Evolutionary conservation across 2,113 vertebrate genomes (phyloP).

Genomic region (Uropsilus gracilis): DNA sequence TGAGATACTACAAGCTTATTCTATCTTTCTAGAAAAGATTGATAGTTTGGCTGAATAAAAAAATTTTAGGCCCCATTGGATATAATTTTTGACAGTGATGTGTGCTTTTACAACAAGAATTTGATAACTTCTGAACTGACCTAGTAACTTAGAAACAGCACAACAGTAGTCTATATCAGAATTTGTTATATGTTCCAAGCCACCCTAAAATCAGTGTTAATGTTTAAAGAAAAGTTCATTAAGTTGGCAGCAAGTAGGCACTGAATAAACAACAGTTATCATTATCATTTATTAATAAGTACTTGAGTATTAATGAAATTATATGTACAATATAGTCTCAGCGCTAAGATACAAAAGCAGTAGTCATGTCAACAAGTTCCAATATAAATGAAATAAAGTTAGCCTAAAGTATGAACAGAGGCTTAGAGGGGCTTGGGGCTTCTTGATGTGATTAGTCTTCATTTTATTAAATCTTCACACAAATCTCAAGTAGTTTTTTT

Average conservation of each 20-base stretch:
- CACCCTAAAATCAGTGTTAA: constrained; percentile 40
- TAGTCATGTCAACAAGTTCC: background rate
- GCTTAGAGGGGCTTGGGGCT: background rate
- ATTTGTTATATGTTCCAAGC: constrained; percentile 30
- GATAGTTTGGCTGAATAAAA: background rate
- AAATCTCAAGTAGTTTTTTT: constrained; percentile 1
- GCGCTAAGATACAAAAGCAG: constrained; percentile 7
- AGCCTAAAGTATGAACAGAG: background rate
- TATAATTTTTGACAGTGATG: constrained; percentile 7
- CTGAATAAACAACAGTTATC: background rate
- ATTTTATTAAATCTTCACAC: constrained; percentile 42
- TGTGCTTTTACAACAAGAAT: constrained; percentile 15
- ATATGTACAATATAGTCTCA: no score
- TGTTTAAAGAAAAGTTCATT: constrained; percentile 8
- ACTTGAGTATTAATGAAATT: no score
- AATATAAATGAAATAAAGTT: constrained; percentile 3
- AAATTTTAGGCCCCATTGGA: background rate
- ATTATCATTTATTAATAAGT: no score
- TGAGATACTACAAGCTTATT: background rate
- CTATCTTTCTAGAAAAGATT: background rate
- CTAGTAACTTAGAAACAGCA: background rate
- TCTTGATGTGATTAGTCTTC: background rate
- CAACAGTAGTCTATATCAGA: background rate
- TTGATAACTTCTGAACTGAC: constrained; percentile 39
- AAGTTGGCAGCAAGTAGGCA: constrained; percentile 8